Base-by-base conservation (phyloP, 1,140 invertebrate genomes). In the Drosophila elegans region DNA sequence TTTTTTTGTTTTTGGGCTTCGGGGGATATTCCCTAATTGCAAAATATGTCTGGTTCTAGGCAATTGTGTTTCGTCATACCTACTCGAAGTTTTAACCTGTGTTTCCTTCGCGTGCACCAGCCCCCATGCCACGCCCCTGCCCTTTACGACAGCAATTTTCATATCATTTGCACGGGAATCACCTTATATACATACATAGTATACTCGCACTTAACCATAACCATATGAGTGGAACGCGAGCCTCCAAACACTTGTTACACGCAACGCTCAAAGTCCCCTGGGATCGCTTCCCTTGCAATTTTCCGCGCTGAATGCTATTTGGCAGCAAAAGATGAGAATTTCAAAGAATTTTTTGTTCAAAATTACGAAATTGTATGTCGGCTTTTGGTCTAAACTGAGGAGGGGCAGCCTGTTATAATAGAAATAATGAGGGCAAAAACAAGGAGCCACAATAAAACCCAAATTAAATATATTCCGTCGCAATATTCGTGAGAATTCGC, bases 191-290 rank as follows among this genome's bases (percentile, higher is more conserved):
- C 16, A 21, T 21, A 21, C 16, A 21, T 21, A 21, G 16, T 21
- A 21, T 1, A 32, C 16, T 11, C 27, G 36, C 36, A 25, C 3
- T 27, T 10, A 13, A 21, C 10, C 48, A 29, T 25, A 21, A 27
- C 10, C 48, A 29, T 25, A 25, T 49, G 54, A 42, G 34, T 13
- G 34, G 41, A 53, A 34, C 46, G 53, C 36, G 16, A 45, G 61
- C 48, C 68, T 75, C 62, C 61, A 73, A 78, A 86, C 82, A 86
- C 82, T 86, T 86, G 82, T 86, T 86, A 85, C 81, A 74, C 81
- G 53, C 56, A 39, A 44, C 38, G 68, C 53, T 27, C 9, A 45
- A 45, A 57, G 41, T 75, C 82, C 83, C 82, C 36, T 59, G 83
- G 79, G 83, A 82, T 49, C 63, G 69, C 46, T 78, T 86, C 16